Percentiles rank a stretch among this genome's conserved stretches.
Conservation (phyloP, 2,113 vertebrate species). For the Xiphophorus maculatus region DNA sequence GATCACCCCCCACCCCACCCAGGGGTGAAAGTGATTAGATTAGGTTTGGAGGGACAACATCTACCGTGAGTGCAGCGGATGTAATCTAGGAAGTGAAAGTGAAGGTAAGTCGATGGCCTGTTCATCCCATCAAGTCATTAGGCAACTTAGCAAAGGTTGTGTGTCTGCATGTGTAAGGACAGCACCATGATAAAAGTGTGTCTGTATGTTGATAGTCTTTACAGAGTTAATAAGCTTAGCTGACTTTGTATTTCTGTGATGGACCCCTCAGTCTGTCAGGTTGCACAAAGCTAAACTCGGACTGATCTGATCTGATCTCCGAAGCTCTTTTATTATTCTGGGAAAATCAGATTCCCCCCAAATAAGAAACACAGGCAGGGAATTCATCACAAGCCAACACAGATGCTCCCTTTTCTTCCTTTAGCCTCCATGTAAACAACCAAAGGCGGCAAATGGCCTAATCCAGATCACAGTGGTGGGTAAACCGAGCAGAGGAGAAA, state of each 20-base stretch:
- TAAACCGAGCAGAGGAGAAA: conserved; percentile 15
- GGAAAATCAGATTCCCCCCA: conserved; percentile 49
- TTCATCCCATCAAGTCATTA: conserved; percentile 26
- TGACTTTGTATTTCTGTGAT: conserved; percentile 29
- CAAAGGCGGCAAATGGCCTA: conserved; percentile 37
- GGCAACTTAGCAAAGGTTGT: neutral
- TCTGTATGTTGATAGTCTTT: conserved; percentile 17
- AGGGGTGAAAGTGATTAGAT: neutral
- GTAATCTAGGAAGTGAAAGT: conserved; percentile 33
- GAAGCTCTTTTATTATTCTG: conserved; percentile 39
- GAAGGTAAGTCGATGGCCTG: conserved; percentile 2
- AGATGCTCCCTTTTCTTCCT: conserved; percentile 31
- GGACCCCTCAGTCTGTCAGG: conserved; percentile 10
- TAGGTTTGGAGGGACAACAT: neutral
- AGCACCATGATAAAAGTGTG: conserved; percentile 4
- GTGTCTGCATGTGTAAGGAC: conserved; percentile 7
- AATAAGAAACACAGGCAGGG: conserved; percentile 7
- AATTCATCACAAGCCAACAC: conserved; percentile 22
- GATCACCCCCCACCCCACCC: neutral
- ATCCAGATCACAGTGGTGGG: conserved; percentile 52
- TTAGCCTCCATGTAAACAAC: conserved; percentile 46
- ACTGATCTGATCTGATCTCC: conserved; percentile 7
- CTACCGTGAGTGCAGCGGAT: neutral
- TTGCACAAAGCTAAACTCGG: conserved; percentile 31
- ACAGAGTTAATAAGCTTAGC: conserved; percentile 55